These are phyloP conservation scores for Pollicipes pollicipes DNA, from an alignment of 1,140 invertebrate genomes.

Conservation along the genomic window DNA sequence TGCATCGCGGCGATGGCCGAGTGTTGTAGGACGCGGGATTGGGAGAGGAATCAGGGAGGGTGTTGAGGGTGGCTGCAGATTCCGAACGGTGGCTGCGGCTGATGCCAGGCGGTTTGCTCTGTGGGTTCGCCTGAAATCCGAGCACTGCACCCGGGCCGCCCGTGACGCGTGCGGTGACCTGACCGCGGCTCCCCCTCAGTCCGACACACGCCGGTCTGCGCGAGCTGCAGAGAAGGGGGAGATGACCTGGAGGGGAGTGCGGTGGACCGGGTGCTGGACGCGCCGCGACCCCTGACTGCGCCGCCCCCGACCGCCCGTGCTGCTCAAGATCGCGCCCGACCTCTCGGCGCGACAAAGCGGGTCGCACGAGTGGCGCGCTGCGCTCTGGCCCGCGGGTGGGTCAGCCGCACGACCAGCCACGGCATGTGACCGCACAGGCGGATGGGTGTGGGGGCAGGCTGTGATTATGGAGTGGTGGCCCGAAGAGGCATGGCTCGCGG, in stretches of 20 bases:
- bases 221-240: slow-evolving; percentile 60
- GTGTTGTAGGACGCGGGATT: too few species aligned
- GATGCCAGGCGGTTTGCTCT: slow-evolving; percentile 3
- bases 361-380: slow-evolving; percentile 57
- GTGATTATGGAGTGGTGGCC: too few species aligned
- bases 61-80: too few species aligned
- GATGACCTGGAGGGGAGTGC: slow-evolving; percentile 52
- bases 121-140: too few species aligned
- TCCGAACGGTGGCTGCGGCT: not conserved
- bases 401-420: too few species aligned
- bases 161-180: too few species aligned
- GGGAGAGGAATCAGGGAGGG: too few species aligned
- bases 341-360: slow-evolving; percentile 52
- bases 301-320: slow-evolving; percentile 38
- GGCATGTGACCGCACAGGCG: too few species aligned
- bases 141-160: too few species aligned
- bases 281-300: slow-evolving; percentile 36
- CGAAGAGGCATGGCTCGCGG: too few species aligned
- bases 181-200: slow-evolving; percentile 14
- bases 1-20: too few species aligned
- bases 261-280: slow-evolving; percentile 44
- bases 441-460: too few species aligned
- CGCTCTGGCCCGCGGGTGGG: not conserved
- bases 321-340: slow-evolving; percentile 90
- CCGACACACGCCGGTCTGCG: slow-evolving; percentile 90